Percentiles rank a stretch among this genome's conserved stretches.
These are phyloP conservation scores for Psix sp. DNA, from an alignment of 1,140 invertebrate species.

Conservation along the genomic window DNA sequence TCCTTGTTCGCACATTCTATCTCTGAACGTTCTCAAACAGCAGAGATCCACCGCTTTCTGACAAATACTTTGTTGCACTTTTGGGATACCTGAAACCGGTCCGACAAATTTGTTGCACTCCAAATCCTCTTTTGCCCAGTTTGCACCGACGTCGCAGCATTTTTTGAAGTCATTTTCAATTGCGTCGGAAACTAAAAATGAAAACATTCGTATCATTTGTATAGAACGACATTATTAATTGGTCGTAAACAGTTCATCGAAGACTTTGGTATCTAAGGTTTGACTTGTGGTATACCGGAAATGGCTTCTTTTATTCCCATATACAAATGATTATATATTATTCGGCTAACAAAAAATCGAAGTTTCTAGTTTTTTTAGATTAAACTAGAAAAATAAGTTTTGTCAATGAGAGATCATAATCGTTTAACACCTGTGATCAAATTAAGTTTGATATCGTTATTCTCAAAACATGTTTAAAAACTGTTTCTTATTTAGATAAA, in stretches of 20 bases:
- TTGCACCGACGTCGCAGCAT: slow-evolving; percentile 77
- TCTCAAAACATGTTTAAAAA: neutral
- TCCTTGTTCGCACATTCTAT: slow-evolving; percentile 74
- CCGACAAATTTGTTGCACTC: slow-evolving; percentile 74
- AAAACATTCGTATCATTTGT: neutral
- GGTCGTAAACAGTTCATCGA: too few species aligned
- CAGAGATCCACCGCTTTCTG: slow-evolving; percentile 77
- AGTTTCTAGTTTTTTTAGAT: too few species aligned
- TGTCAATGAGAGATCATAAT: too few species aligned
- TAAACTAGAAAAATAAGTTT: too few species aligned
- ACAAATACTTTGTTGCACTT: slow-evolving; percentile 75
- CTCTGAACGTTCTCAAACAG: slow-evolving; percentile 72
- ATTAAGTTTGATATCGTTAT: too few species aligned
- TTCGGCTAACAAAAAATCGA: too few species aligned
- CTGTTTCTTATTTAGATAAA: neutral
- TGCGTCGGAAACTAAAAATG: slow-evolving; percentile 45
- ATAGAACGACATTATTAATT: neutral
- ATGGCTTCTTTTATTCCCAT: too few species aligned
- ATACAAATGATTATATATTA: too few species aligned
- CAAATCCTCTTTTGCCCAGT: slow-evolving; percentile 75
- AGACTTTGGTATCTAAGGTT: too few species aligned
- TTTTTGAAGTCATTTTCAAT: slow-evolving; percentile 75
- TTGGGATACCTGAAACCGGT: slow-evolving; percentile 73
- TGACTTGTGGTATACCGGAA: too few species aligned
- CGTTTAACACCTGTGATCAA: too few species aligned